Base-by-base conservation (phyloP, 2,888 invertebrate genomes). In the Napeogenes sylphis region DNA sequence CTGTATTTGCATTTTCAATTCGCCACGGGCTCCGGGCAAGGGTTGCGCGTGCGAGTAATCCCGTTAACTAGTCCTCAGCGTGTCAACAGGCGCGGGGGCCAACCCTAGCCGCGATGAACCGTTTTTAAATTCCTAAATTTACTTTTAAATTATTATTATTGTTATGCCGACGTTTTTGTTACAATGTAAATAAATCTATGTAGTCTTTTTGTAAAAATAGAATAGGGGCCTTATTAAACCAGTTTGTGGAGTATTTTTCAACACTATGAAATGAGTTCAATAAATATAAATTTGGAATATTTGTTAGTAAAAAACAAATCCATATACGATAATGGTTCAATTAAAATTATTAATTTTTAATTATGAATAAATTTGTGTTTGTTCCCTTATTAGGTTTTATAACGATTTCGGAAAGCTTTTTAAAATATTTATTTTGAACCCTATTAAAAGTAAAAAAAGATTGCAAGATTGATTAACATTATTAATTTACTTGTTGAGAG, bases 1-100 rank as follows among this genome's bases (percentile, higher is more conserved):
- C 59, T 55, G 69, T 84, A 84, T 85, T 85, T 84, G 85, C 85
- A 85, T 85, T 85, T 80, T 76, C 79, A 82, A 83, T 83, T 78
- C 73, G 66, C 59, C 59, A 57, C 62, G 62, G 55, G 60, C 58
- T 60, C 66, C 58, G 59, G 10, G 66, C 66, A 70, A 75, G 78
- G 80, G 83, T 79, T 73, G 76, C 74, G 74, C 73, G 68, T 72
- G 71, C 70, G 68, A 65, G 64, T 74, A 75, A 77, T 77, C 79
- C 73, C 71, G 74, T 75, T 76, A 78, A 70, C 75, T 67, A 71
- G 75, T 71, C 71, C 70, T 68, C 68, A 72, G 71, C 69, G 66
- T 63, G 66, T 62, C 68, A 68, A 64, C 66, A 65, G 63, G 61
- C 60, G 60, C 59, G 55, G 63, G 47, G 59, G 64, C 21, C 30